A percentile compares a stretch with the other conserved stretches of the same genome.
Evolutionary conservation across 1,140 invertebrate genomes (phyloP).

Genomic region (Medauroidea extradentata): DNA sequence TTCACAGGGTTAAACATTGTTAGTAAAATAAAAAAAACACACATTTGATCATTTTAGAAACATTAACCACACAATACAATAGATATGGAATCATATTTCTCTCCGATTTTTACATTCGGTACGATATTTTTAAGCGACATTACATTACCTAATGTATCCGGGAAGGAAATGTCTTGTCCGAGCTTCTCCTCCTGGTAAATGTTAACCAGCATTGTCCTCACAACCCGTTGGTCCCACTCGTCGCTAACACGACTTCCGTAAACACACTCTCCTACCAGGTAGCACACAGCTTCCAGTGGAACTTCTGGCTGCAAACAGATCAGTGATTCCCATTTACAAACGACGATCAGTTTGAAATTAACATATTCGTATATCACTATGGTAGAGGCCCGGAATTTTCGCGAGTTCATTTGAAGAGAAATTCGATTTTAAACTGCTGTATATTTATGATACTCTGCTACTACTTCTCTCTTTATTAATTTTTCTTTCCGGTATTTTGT

Average conservation of each 20-base stretch:
- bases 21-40: background rate
- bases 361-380: too few species aligned
- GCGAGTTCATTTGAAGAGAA: too few species aligned
- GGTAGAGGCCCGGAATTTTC: too few species aligned
- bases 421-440: too few species aligned
- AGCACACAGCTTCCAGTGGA: conserved; percentile 83
- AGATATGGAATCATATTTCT: background rate
- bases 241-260: conserved; percentile 95
- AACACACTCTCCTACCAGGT: conserved; percentile 93
- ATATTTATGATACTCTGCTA: too few species aligned
- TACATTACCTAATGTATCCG: conserved; percentile 38
- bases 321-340: too few species aligned
- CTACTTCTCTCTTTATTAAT: too few species aligned
- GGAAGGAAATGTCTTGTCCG: conserved; percentile 37
- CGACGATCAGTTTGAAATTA: too few species aligned
- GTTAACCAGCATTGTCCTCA: conserved; percentile 76
- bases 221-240: conserved; percentile 85
- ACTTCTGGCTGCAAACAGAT: too few species aligned
- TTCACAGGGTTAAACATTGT: too few species aligned
- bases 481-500: too few species aligned
- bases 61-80: background rate
- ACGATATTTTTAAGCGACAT: background rate
- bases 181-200: conserved; percentile 63
- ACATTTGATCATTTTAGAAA: background rate
- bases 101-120: background rate